Percentiles rank a stretch among this genome's conserved stretches.
Evolutionary conservation across 2,888 invertebrate species (phyloP).

Genomic region (Camptogramma bilineatum): DNA sequence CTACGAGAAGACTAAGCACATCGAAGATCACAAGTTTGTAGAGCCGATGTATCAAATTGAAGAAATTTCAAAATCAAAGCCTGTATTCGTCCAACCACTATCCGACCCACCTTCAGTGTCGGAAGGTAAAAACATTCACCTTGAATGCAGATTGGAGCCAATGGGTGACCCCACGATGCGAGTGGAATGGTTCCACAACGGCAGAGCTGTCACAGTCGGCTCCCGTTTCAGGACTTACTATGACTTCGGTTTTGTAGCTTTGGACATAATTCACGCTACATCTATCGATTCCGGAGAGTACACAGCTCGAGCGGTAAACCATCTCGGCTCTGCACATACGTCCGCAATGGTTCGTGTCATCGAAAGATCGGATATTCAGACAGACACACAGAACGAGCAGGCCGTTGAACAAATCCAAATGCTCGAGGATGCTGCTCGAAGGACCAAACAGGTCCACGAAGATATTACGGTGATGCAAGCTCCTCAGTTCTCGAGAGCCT

Average conservation of each 20-base stretch:
- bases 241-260: constrained; percentile 98
- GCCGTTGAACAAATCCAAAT: constrained; percentile 96
- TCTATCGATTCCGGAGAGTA: constrained; percentile 98
- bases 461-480: constrained; percentile 94
- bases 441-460: constrained; percentile 89
- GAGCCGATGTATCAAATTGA: constrained; percentile 96
- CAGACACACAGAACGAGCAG: constrained; percentile 96
- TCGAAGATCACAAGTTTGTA: constrained; percentile 94
- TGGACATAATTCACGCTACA: constrained; percentile 97
- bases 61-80: constrained; percentile 97
- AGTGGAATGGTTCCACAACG: constrained; percentile 98
- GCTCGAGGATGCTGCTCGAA: constrained; percentile 92
- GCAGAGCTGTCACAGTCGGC: constrained; percentile 93
- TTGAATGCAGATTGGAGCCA: constrained; percentile 96
- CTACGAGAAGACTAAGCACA: constrained; percentile 93
- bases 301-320: constrained; percentile 96
- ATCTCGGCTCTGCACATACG: constrained; percentile 96
- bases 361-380: constrained; percentile 92
- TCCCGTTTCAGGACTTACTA: constrained; percentile 97
- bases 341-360: constrained; percentile 95
- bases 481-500: constrained; percentile 93
- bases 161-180: constrained; percentile 98
- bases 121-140: constrained; percentile 95
- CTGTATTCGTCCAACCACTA: constrained; percentile 96
- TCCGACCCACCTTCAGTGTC: constrained; percentile 93